Evolutionary conservation across 2,113 vertebrate genomes (phyloP).

Genomic region (Craseonycteris thonglongyai): DNA sequence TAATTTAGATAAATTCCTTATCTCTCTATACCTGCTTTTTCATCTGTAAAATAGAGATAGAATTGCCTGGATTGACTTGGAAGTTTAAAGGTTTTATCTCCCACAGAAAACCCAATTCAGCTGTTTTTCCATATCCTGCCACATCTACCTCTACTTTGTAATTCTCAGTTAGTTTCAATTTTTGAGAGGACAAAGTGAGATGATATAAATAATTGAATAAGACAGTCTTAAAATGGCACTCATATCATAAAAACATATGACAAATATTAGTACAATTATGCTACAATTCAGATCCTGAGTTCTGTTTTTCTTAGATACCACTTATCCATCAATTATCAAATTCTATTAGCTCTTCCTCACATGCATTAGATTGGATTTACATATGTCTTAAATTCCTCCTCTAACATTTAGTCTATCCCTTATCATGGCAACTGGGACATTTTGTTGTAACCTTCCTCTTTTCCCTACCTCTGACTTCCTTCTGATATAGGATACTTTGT

Average conservation of each 20-base stretch:
- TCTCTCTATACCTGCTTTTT: not conserved
- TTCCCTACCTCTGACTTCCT: not conserved
- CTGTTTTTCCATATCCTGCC: not conserved
- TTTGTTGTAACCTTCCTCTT: not conserved
- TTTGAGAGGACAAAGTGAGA: conserved; percentile 13
- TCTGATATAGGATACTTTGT: not conserved
- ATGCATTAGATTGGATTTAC: not conserved
- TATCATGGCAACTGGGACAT: not conserved
- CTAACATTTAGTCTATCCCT: not conserved
- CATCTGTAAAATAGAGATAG: not conserved
- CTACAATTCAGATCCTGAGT: not conserved
- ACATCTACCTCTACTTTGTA: not conserved
- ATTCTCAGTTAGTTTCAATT: conserved; percentile 23
- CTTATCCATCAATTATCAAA: not conserved
- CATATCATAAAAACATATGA: not conserved
- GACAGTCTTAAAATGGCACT: not conserved
- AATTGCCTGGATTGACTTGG: not conserved
- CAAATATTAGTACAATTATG: not conserved
- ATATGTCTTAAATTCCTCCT: not conserved
- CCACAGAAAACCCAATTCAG: not conserved
- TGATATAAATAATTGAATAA: conserved; percentile 43
- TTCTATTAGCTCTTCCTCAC: not conserved
- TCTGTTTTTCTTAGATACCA: not conserved
- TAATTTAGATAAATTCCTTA: not conserved
- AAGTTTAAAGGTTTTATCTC: not conserved